These are phyloP conservation scores for Erythrolamprus reginae DNA, from an alignment of 2,113 vertebrate genomes.

Conservation along the genomic window DNA sequence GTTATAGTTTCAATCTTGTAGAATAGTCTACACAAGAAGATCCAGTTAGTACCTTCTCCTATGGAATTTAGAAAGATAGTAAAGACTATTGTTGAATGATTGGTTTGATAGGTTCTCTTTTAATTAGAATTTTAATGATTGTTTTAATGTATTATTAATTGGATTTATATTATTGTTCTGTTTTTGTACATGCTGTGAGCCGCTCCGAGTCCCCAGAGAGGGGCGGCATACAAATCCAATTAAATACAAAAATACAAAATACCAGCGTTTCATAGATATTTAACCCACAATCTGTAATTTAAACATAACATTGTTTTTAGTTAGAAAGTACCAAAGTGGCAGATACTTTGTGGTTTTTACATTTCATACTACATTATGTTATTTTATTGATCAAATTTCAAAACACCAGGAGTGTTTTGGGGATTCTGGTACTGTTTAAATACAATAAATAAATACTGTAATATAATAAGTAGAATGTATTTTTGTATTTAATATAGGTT, in stretches of 20 bases:
- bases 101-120: too few relatives aligned
- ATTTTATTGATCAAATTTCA: neutral
- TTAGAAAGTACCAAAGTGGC: neutral
- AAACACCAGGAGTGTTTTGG: neutral
- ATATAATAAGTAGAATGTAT: neutral
- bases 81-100: too few relatives aligned
- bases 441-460: neutral
- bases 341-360: neutral
- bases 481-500: conserved; percentile 68
- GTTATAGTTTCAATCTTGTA: neutral
- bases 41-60: neutral
- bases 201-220: too few relatives aligned
- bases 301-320: neutral
- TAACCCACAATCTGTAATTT: neutral
- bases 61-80: neutral
- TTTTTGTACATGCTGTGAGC: too few relatives aligned
- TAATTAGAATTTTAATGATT: too few relatives aligned
- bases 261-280: neutral
- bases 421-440: neutral
- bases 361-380: neutral
- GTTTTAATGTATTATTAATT: too few relatives aligned
- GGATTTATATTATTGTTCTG: too few relatives aligned
- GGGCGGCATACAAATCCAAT: too few relatives aligned
- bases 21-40: neutral
- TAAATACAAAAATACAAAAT: too few relatives aligned